These are phyloP conservation scores for Labeo calbasu DNA, from an alignment of 2,797 vertebrate species.

Conservation along the genomic window DNA sequence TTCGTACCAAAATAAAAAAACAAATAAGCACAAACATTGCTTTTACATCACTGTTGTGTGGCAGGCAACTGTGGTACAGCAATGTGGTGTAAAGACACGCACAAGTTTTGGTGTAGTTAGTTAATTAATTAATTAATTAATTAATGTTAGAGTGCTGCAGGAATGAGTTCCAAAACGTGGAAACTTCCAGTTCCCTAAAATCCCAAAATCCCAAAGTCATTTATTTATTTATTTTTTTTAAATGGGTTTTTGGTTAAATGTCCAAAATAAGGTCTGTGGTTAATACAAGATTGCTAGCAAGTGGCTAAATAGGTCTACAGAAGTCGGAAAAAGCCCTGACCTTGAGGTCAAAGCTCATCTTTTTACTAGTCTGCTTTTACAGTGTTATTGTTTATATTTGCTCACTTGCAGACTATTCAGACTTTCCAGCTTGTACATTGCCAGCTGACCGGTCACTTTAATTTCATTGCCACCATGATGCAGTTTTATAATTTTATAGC, in stretches of 20 bases:
- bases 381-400: constrained; percentile 1
- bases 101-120: not conserved
- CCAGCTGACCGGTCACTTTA: not conserved
- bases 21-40: not conserved
- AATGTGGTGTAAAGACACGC: not conserved
- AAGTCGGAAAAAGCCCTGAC: not conserved
- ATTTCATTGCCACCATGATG: too few species aligned
- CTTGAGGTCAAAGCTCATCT: not conserved
- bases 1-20: too few species aligned
- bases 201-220: too few species aligned
- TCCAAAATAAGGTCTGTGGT: not conserved
- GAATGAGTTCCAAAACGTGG: not conserved
- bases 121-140: not conserved
- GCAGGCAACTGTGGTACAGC: not conserved
- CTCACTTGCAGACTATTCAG: not conserved
- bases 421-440: not conserved
- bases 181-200: too few species aligned
- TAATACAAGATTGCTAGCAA: not conserved
- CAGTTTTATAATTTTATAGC: not conserved
- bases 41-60: not conserved
- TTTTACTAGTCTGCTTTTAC: not conserved
- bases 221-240: not conserved
- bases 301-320: not conserved
- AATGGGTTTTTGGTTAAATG: too few species aligned
- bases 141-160: not conserved